Evolutionary conservation across 2,113 vertebrate genomes (phyloP), one percentile per base, ranked within the genome.

Genomic region (Callipepla californica): DNA sequence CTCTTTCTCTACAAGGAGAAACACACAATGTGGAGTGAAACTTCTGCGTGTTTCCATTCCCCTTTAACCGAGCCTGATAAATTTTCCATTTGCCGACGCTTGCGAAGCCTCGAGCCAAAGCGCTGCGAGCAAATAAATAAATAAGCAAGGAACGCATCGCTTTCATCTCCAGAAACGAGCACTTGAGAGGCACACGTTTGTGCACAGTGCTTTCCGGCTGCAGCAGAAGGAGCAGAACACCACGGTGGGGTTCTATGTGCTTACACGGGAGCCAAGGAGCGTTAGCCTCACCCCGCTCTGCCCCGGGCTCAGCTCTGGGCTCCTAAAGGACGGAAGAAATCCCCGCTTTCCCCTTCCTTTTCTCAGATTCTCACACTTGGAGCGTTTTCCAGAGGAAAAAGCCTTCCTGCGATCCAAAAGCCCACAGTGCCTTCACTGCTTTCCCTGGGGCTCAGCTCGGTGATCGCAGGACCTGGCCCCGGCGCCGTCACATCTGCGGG

Each of bases 291-390:
- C 62, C 55, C 2, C 1, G 40, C 4, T 7, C 68, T 13, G 90
- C 50, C 57, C 79, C 3, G 59, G 36, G 18, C 61, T 0, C 1
- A 25, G 48, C 23, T 34, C 78, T 16, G 0, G 0, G 2, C 63
- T 83, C 80, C 58, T 16, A 26, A 40, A 2, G 0, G 9, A 84
- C 42, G 34, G 53, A 65, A 74, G 3, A 73, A 90, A 57, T 18
- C 55, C 30, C 32, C 32, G 5, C 6, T 75, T 34, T 16, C 65
- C 55, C n/a, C 15, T 50, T 7, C 11, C n/a, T 81, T 87, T 19
- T 3, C 80, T 55, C 8, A 5, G 7, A 13, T 50, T 68, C 15
- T 55, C 4, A 1, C 13, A 11, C 14, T 77, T 84, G 25, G 4
- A 66, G 36, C n/a, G 3, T n/a, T 80, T 83, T 17, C 23, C 59